These are phyloP conservation scores for Drosophila oshimai DNA, from an alignment of 1,140 invertebrate species.

Conservation along the genomic window DNA sequence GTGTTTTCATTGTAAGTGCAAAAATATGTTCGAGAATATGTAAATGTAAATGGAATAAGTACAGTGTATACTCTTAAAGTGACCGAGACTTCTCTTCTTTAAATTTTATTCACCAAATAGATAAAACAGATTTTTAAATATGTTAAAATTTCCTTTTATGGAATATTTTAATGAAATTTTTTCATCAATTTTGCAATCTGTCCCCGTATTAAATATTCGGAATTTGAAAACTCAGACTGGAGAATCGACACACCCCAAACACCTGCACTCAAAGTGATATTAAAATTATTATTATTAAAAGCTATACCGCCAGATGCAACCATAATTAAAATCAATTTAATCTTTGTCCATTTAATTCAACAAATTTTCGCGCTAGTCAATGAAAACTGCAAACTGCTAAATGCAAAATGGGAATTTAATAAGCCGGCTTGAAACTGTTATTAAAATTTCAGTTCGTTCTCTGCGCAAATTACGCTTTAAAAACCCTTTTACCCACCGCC, in stretches of 20 bases:
- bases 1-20: neutral
- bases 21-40: constrained; percentile 7
- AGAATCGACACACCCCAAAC: neutral
- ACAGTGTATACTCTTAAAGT: neutral
- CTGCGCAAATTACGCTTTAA: neutral
- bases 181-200: neutral
- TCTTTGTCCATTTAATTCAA: neutral
- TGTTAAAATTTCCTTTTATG: too few relatives aligned
- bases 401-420: constrained; percentile 14
- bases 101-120: too few relatives aligned
- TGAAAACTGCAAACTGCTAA: neutral
- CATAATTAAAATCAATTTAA: constrained; percentile 8
- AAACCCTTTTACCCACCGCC: neutral
- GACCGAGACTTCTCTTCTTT: too few relatives aligned
- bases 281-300: constrained; percentile 9
- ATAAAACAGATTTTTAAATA: neutral
- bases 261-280: neutral
- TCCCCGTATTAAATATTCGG: constrained; percentile 11
- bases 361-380: neutral
- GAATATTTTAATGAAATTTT: too few relatives aligned
- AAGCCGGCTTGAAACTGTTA: neutral
- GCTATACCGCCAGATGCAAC: neutral
- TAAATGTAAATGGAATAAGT: neutral
- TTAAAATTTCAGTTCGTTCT: neutral
- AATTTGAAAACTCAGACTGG: neutral